These are phyloP conservation scores for Ceratoteleas bidentatus DNA, from an alignment of 1,140 invertebrate genomes.

Conservation along the genomic window DNA sequence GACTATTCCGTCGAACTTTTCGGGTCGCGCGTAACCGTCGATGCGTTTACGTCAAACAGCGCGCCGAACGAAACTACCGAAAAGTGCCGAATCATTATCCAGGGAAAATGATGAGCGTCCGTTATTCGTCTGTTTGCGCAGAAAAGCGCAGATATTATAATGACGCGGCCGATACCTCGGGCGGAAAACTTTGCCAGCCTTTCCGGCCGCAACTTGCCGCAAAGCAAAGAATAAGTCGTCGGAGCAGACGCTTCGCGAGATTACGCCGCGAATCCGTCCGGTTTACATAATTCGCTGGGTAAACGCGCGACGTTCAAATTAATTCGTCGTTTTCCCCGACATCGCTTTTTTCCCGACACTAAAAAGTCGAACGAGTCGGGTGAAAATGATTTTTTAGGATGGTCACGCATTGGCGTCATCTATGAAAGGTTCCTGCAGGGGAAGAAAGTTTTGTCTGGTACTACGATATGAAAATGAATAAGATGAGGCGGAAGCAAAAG, in stretches of 20 bases:
- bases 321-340: slow-evolving; percentile 24
- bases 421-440: too few species aligned
- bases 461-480: too few species aligned
- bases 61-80: slow-evolving; percentile 50
- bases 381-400: too few species aligned
- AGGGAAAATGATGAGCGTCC: slow-evolving; percentile 65
- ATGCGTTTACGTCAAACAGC: slow-evolving; percentile 45
- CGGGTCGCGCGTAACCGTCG: slow-evolving; percentile 31
- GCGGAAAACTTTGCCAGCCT: slow-evolving; percentile 65
- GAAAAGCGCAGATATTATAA: slow-evolving; percentile 62
- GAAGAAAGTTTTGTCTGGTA: too few species aligned
- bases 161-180: slow-evolving; percentile 55
- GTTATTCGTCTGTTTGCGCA: slow-evolving; percentile 63
- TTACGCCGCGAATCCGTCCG: slow-evolving; percentile 52
- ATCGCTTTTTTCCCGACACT: neutral
- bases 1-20: slow-evolving; percentile 16
- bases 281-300: slow-evolving; percentile 58
- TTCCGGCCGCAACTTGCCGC: slow-evolving; percentile 62
- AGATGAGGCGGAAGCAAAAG: too few species aligned
- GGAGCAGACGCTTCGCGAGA: slow-evolving; percentile 56
- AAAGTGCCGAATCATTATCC: slow-evolving; percentile 65
- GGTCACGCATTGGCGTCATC: too few species aligned
- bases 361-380: neutral
- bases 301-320: slow-evolving; percentile 45
- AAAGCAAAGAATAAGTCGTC: slow-evolving; percentile 66